Evolutionary conservation across 2,797 vertebrate species (phyloP).

Genomic region (Acanthornis magna): DNA sequence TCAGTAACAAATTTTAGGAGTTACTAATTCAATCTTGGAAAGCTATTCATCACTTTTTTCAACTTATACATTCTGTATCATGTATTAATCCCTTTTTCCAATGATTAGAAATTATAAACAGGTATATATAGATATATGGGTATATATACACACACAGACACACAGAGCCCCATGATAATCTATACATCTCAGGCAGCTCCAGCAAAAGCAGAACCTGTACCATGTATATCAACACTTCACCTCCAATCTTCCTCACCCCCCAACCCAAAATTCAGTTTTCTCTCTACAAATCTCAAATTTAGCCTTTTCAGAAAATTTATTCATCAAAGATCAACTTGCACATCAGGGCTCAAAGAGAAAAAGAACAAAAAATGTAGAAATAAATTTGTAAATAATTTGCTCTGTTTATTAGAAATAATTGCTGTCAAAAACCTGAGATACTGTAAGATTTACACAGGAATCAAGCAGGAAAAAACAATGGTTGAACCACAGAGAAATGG

Average conservation of each 20-base stretch:
- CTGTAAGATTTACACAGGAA: neutral
- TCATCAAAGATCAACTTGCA: neutral
- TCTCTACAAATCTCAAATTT: neutral
- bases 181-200: neutral
- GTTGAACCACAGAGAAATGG: neutral
- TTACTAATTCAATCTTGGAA: too few relatives aligned
- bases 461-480: neutral
- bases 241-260: fast-evolving
- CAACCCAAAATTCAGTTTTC: neutral
- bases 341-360: neutral
- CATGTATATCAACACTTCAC: fast-evolving
- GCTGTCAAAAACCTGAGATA: neutral
- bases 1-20: too few relatives aligned
- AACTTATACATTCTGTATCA: too few relatives aligned
- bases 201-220: neutral
- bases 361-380: neutral
- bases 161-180: neutral
- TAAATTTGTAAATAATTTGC: neutral
- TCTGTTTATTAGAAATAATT: neutral
- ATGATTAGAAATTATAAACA: too few relatives aligned
- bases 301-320: neutral
- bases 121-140: too few relatives aligned
- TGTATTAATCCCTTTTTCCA: too few relatives aligned
- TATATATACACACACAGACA: too few relatives aligned
- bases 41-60: too few relatives aligned